phyloP scores from a whole-genome alignment of 2,888 invertebrate genomes.

The Omphaloscelis lunosa region DNA sequence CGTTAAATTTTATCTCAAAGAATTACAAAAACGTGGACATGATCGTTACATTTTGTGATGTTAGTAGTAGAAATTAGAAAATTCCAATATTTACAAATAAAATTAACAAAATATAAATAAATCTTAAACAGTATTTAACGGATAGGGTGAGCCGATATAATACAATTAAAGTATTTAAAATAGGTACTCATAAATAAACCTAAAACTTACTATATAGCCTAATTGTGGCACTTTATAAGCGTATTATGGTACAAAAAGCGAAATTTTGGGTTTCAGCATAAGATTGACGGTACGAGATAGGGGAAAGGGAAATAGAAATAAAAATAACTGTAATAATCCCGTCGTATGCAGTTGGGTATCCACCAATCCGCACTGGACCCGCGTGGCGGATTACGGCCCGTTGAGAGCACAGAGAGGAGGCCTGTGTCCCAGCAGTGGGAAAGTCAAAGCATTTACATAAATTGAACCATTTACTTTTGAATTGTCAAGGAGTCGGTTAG shows the following conservation, averaged over 20 bases:
- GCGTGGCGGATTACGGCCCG: not conserved
- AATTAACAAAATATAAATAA: slow-evolving; percentile 60
- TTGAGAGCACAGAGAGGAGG: no score
- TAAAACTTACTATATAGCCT: slow-evolving; percentile 61
- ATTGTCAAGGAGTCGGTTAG: not conserved
- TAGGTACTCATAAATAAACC: slow-evolving; percentile 57
- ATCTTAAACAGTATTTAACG: slow-evolving; percentile 62
- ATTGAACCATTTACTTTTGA: not conserved
- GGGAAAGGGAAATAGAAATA: no score
- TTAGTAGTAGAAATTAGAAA: slow-evolving; percentile 58
- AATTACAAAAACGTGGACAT: slow-evolving; percentile 47
- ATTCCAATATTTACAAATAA: slow-evolving; percentile 65
- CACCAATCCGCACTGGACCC: not conserved
- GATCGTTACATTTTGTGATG: slow-evolving; percentile 58
- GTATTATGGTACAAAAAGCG: slow-evolving; percentile 54
- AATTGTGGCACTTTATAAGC: slow-evolving; percentile 69
- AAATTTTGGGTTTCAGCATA: slow-evolving; percentile 38
- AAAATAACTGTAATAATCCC: not conserved
- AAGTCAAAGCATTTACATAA: not conserved
- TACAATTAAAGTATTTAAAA: slow-evolving; percentile 64
- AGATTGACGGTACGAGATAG: not conserved
- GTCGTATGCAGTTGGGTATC: not conserved
- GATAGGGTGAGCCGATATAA: slow-evolving; percentile 56
- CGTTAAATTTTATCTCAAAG: slow-evolving; percentile 48
- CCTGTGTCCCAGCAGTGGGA: not conserved